These are phyloP conservation scores for Apotomis betuletana DNA, from an alignment of 2,888 invertebrate species.

Conservation along the genomic window DNA sequence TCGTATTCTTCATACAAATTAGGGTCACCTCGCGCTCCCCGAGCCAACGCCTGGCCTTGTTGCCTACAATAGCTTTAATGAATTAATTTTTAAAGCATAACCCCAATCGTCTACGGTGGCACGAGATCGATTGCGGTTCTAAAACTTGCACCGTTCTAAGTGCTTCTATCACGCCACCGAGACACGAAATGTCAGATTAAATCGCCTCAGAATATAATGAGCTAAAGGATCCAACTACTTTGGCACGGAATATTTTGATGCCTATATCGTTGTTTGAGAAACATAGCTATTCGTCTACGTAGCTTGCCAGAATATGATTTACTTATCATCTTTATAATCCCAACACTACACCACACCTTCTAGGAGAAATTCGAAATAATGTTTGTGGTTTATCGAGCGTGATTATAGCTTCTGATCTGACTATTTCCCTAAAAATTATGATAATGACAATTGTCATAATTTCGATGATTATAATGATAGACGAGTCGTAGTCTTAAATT, in stretches of 20 bases:
- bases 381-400: no score
- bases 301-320: background rate
- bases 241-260: constrained; percentile 12
- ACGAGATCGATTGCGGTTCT: constrained; percentile 49
- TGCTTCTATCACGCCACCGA: constrained; percentile 56
- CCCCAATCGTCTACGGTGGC: constrained; percentile 29
- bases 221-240: background rate
- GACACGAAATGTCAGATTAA: constrained; percentile 60
- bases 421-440: no score
- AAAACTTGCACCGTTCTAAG: constrained; percentile 56
- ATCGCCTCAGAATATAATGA: constrained; percentile 23
- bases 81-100: constrained; percentile 37
- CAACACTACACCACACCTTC: no score
- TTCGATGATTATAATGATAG: no score
- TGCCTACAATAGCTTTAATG: constrained; percentile 29
- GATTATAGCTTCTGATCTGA: no score
- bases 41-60: constrained; percentile 25
- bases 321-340: no score
- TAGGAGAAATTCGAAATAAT: no score
- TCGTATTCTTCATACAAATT: constrained; percentile 10
- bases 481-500: no score
- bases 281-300: background rate
- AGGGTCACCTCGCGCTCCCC: constrained; percentile 10
- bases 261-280: constrained; percentile 6
- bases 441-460: no score